A percentile compares a stretch with the other conserved stretches of the same genome.
These are phyloP conservation scores for Kuschelorhynchus macadamiae DNA, from an alignment of 2,888 invertebrate species.

Conservation along the genomic window DNA sequence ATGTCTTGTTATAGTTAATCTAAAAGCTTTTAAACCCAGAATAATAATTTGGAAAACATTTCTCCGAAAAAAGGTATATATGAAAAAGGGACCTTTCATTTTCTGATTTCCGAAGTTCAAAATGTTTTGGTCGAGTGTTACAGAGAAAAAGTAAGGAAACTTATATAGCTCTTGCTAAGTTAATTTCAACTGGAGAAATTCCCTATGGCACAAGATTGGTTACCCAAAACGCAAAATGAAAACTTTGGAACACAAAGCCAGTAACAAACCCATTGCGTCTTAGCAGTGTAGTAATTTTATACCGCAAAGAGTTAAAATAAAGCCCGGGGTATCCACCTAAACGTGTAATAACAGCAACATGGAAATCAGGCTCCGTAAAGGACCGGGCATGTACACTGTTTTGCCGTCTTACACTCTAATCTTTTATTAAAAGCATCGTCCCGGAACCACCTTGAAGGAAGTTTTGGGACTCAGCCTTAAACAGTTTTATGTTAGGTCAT, in stretches of 20 bases:
- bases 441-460: slow-evolving; percentile 25
- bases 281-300: slow-evolving; percentile 39
- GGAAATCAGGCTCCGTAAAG: slow-evolving; percentile 57
- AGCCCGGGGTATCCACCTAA: slow-evolving; percentile 36
- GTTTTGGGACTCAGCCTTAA: slow-evolving; percentile 17
- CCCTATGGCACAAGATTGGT: no score
- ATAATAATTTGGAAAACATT: no score
- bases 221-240: not conserved
- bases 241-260: slow-evolving; percentile 24
- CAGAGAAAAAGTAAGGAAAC: no score
- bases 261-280: slow-evolving; percentile 33
- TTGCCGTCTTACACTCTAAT: slow-evolving; percentile 39
- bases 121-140: no score
- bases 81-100: no score
- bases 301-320: slow-evolving; percentile 31
- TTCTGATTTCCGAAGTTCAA: no score
- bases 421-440: slow-evolving; percentile 41
- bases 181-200: no score
- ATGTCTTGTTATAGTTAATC: no score
- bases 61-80: no score
- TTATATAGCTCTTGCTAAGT: no score
- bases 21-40: no score
- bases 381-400: slow-evolving; percentile 38
- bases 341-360: slow-evolving; percentile 55
- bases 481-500: slow-evolving; percentile 11